Percentiles rank a stretch among this genome's conserved stretches.
phyloP scores from a whole-genome alignment of 2,113 vertebrate genomes.

The Colaptes auratus region DNA sequence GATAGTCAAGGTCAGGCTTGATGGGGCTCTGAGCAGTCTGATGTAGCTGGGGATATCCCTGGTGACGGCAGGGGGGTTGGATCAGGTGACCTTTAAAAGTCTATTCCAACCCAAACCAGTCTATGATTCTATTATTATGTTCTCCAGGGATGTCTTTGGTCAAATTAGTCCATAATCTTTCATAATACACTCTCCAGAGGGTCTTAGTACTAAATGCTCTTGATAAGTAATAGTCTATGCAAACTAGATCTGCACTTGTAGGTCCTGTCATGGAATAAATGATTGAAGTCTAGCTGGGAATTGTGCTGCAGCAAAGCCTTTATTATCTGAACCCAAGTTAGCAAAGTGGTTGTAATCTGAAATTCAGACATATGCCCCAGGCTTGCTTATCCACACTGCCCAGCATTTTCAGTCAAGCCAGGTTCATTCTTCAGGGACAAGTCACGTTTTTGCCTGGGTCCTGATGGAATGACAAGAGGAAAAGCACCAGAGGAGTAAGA shows the following conservation, averaged over 20 bases:
- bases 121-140: neutral
- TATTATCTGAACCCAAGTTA: neutral
- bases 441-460: neutral
- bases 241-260: neutral
- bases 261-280: neutral
- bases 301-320: neutral
- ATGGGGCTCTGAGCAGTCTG: no score
- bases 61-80: no score
- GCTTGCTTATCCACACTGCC: neutral
- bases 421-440: accelerated
- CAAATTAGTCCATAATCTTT: slow-evolving; percentile 49
- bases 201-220: neutral
- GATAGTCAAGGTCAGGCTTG: no score
- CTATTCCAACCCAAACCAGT: no score
- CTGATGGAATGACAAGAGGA: neutral
- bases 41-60: no score
- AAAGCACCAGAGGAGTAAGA: neutral
- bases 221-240: neutral
- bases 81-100: no score
- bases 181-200: neutral
- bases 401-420: neutral
- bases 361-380: accelerated
- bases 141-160: slow-evolving; percentile 11
- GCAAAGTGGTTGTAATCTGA: neutral
- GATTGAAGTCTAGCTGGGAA: neutral